Evolutionary conservation across 2,797 vertebrate genomes (phyloP).

Genomic region (Mus caroli): DNA sequence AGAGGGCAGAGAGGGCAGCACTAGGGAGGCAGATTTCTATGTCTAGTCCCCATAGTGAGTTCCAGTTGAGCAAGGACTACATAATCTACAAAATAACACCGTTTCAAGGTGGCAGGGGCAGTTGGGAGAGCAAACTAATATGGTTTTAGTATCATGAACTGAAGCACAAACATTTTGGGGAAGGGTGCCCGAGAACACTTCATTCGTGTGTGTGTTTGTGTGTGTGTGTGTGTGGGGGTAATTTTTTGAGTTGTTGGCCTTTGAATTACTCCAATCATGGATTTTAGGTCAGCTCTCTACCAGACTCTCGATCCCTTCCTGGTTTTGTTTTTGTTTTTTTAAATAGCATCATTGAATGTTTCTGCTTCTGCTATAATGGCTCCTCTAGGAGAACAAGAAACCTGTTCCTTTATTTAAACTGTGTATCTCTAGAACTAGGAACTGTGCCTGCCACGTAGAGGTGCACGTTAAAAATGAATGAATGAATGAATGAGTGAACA

Average conservation of each 20-base stretch:
- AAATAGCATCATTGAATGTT: not conserved
- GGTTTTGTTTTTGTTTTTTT: not conserved
- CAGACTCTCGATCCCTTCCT: not conserved
- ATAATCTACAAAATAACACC: not conserved
- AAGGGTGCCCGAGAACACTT: not conserved
- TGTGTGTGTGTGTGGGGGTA: too few relatives aligned
- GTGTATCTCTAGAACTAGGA: not conserved
- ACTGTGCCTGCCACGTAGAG: not conserved
- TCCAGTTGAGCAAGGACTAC: not conserved
- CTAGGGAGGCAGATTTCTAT: not conserved
- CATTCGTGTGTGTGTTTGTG: not conserved
- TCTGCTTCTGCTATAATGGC: constrained; percentile 10
- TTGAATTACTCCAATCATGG: not conserved
- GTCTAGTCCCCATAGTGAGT: too few relatives aligned
- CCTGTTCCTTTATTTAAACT: constrained; percentile 34
- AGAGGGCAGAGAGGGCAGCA: not conserved
- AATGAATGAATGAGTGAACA: not conserved
- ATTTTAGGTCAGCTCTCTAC: not conserved
- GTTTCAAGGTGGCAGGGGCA: not conserved
- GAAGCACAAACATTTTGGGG: constrained; percentile 41
- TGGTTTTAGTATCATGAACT: not conserved
- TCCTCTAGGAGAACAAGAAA: constrained; percentile 27
- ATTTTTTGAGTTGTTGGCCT: constrained; percentile 36
- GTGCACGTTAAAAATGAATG: constrained; percentile 26
- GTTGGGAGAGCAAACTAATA: not conserved